Conservation (phyloP, 2,113 vertebrate genomes). For the Coturnix japonica region DNA sequence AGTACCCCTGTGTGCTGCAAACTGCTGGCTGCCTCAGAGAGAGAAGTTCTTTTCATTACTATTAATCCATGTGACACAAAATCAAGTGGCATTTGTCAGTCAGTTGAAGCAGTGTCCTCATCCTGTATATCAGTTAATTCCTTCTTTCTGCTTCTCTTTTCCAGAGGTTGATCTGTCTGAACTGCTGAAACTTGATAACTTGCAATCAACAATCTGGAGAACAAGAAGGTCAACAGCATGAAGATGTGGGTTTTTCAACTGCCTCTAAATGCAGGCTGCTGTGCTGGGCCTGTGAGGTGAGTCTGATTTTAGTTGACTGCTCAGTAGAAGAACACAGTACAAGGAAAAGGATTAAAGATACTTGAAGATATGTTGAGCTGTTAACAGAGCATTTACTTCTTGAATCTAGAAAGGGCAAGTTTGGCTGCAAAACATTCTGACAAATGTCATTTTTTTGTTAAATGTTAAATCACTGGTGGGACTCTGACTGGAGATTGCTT, state of each 20-base stretch:
- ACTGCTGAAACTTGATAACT: constrained; percentile 54
- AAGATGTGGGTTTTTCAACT: constrained; percentile 73
- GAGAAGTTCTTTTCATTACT: background rate
- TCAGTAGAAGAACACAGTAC: constrained; percentile 17
- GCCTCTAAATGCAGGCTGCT: constrained; percentile 30
- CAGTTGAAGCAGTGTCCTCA: background rate
- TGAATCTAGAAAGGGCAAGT: background rate
- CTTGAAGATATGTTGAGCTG: background rate
- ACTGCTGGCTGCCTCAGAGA: background rate
- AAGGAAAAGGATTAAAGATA: constrained; percentile 24
- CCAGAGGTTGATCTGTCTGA: constrained; percentile 48
- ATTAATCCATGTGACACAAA: constrained; percentile 28
- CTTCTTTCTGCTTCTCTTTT: constrained; percentile 42
- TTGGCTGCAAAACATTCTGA: background rate
- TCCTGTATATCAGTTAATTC: background rate
- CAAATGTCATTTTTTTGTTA: background rate
- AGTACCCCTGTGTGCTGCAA: background rate
- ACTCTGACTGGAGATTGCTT: background rate
- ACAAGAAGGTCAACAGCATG: constrained; percentile 44
- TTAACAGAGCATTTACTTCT: background rate
- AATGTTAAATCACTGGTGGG: background rate
- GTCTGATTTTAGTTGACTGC: constrained; percentile 60
- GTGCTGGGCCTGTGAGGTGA: constrained; percentile 64
- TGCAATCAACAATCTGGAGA: constrained; percentile 70
- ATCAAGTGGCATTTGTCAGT: background rate